Evolutionary conservation across 1,140 invertebrate species (phyloP), one percentile per base, ranked within the genome.

Genomic region (Aricia agestis): DNA sequence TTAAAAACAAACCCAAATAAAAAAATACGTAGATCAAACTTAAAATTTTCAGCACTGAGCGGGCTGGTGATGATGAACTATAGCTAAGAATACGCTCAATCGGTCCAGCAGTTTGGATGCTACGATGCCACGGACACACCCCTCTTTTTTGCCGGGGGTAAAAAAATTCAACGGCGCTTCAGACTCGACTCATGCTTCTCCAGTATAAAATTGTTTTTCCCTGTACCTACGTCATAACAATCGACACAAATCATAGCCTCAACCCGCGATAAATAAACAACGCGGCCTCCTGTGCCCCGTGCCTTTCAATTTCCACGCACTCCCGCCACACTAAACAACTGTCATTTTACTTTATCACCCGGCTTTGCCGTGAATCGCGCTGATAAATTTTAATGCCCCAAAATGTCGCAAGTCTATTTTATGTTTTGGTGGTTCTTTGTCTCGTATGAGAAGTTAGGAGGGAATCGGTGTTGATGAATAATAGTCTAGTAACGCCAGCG

Each of bases 281-380:
- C 77, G 81, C 9, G 78, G 82, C 85, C 88, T 87, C 89, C 17
- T 18, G 81, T 80, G 86, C 81, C 83, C 88, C 83, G 87, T 89
- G 87, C 87, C 87, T 89, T 91, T 91, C 89, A 91, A 89, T 91
- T 91, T 86, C 84, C 85, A 86, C 68, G 77, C 74, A 82, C 78
- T 77, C 86, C 85, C 83, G 73, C 82, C 81, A 80, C 86, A 89
- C 84, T 91, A 91, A 91, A 91, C 89, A 89, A 91, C 87, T 89
- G 89, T 89, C 89, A 89, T 91, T 89, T 89, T 89, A 89, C 89
- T 91, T 91, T 89, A 89, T 89, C 83, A 85, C 89, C 83, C 67
- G 81, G 81, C 82, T 88, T 85, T 77, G 81, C 78, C 82, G 84
- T 88, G 88, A 86, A 91, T 79, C 85, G 79, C 74, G 77, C 85